Conservation (phyloP, 2,113 vertebrate species). For the Chionomys nivalis region DNA sequence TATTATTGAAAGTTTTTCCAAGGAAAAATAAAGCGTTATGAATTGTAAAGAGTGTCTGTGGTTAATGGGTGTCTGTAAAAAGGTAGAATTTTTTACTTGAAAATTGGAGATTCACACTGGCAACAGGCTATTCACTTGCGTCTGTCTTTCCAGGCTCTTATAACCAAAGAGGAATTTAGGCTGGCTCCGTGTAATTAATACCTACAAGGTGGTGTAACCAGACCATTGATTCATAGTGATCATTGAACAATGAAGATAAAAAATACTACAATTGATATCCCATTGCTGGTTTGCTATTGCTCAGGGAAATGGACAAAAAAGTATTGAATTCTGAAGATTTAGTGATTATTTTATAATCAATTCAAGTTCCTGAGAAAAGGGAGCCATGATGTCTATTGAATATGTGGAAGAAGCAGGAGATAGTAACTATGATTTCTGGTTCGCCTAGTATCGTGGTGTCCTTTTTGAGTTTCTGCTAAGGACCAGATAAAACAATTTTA, state of each 20-base stretch:
- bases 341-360: slow-evolving; percentile 5
- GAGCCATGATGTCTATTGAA: not conserved
- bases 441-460: slow-evolving; percentile 25
- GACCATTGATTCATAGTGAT: not conserved
- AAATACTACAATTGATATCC: not conserved
- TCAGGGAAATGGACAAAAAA: not conserved
- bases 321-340: not conserved
- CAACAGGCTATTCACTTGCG: not conserved
- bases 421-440: not conserved
- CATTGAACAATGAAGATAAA: slow-evolving; percentile 33
- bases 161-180: slow-evolving; percentile 54
- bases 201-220: not conserved
- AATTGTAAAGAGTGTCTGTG: slow-evolving; percentile 15
- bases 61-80: not conserved
- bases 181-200: slow-evolving; percentile 19
- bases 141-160: slow-evolving; percentile 3
- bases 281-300: not conserved
- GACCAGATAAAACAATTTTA: slow-evolving; percentile 34
- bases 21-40: slow-evolving; percentile 26
- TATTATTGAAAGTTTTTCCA: not conserved
- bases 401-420: not conserved
- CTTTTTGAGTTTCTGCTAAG: slow-evolving; percentile 11
- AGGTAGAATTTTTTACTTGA: not conserved
- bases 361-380: slow-evolving; percentile 25
- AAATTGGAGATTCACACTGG: slow-evolving; percentile 33